A percentile compares a stretch with the other conserved stretches of the same genome.
Evolutionary conservation across 2,888 invertebrate genomes (phyloP).

Genomic region (Vannuccia rotundouncinata): DNA sequence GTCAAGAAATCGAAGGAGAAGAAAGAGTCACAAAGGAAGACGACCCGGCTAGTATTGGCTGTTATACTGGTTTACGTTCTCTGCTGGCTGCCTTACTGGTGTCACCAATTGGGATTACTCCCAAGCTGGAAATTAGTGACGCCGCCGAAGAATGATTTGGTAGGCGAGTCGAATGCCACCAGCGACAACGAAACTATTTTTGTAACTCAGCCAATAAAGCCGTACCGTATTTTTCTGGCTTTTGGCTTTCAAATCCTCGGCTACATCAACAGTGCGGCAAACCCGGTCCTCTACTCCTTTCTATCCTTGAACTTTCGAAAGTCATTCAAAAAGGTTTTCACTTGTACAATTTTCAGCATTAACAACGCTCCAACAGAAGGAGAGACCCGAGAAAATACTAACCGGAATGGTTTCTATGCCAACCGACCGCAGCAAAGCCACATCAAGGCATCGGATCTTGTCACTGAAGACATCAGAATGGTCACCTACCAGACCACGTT

Average conservation of each 20-base stretch:
- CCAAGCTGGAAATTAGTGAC: neutral
- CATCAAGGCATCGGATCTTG: neutral
- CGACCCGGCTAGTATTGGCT: slow-evolving; percentile 3
- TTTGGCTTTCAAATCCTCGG: neutral
- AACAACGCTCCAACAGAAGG: neutral
- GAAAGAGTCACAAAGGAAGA: slow-evolving; percentile 20
- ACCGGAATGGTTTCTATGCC: neutral
- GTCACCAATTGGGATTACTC: neutral
- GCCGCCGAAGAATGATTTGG: neutral
- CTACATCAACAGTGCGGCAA: slow-evolving; percentile 28
- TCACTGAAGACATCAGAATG: neutral
- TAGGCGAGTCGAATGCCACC: neutral
- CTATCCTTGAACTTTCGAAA: slow-evolving; percentile 28
- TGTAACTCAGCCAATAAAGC: neutral
- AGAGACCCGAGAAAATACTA: neutral
- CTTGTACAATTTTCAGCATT: neutral
- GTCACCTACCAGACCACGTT: neutral
- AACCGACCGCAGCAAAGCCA: neutral
- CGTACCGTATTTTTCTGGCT: neutral
- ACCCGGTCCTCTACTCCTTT: slow-evolving; percentile 31
- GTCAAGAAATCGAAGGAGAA: neutral
- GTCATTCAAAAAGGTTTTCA: slow-evolving; percentile 4
- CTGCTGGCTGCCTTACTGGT: slow-evolving; percentile 17
- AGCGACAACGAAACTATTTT: neutral
- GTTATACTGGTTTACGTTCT: slow-evolving; percentile 8